These are phyloP conservation scores for Diceros bicornis DNA, from an alignment of 2,797 vertebrate genomes.

Conservation along the genomic window DNA sequence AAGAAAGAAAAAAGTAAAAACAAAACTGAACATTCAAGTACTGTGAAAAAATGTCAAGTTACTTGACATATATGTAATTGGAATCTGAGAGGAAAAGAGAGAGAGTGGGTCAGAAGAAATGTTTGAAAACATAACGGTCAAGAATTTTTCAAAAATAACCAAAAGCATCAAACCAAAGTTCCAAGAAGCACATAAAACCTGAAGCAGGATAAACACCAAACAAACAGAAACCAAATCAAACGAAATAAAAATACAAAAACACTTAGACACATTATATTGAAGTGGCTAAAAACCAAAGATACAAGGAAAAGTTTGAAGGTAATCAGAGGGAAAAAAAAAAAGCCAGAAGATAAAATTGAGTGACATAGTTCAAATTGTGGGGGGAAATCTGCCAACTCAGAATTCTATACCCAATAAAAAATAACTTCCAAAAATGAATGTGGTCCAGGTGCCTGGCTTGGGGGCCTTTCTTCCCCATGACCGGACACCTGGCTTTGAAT, in stretches of 20 bases:
- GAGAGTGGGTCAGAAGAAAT: not conserved
- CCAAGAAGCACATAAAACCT: not conserved
- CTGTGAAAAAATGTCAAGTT: not conserved
- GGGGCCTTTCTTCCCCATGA: not conserved
- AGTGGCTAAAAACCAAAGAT: not conserved
- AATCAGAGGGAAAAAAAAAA: not conserved
- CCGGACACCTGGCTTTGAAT: not conserved
- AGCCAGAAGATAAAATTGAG: not conserved
- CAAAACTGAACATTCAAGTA: not conserved
- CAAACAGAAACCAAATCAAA: not conserved
- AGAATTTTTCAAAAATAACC: constrained; percentile 8
- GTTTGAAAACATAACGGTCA: not conserved
- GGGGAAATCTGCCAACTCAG: not conserved
- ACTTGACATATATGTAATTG: not conserved
- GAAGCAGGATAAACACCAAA: not conserved
- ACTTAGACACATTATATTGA: not conserved
- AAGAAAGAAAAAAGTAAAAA: not conserved
- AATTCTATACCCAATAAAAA: not conserved
- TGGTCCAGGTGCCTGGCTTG: not conserved
- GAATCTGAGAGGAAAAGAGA: not conserved
- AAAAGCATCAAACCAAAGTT: not conserved
- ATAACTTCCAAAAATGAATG: not conserved
- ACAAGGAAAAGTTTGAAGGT: not conserved
- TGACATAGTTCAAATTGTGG: not conserved
- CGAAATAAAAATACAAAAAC: not conserved